Evolutionary conservation across 2,888 invertebrate genomes (phyloP).

Genomic region (Drosophila neotestacea): DNA sequence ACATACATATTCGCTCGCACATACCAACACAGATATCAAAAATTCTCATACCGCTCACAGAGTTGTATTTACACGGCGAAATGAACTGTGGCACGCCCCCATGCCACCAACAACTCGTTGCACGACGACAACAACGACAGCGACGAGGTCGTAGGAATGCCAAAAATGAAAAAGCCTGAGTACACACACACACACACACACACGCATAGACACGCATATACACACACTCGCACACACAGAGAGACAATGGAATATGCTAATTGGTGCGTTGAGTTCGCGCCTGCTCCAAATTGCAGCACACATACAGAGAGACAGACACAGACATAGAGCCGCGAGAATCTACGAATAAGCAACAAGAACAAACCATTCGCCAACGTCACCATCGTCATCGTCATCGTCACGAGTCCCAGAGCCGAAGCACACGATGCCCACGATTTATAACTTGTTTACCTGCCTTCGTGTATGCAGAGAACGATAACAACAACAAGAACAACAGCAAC

Average conservation of each 20-base stretch:
- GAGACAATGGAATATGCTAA: conserved; percentile 82
- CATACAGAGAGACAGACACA: conserved; percentile 32
- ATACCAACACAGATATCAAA: conserved; percentile 45
- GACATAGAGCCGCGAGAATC: conserved; percentile 66
- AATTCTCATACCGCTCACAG: conserved; percentile 50
- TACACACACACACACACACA: conserved; percentile 41
- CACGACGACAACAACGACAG: conserved; percentile 44
- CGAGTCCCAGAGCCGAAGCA: conserved; percentile 63
- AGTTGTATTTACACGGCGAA: conserved; percentile 54
- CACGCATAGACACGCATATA: conserved; percentile 31
- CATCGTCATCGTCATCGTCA: conserved; percentile 54
- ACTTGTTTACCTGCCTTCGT: conserved; percentile 84
- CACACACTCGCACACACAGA: conserved; percentile 46
- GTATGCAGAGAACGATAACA: conserved; percentile 32
- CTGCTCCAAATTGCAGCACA: conserved; percentile 69
- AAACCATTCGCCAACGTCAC: conserved; percentile 64
- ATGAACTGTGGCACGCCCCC: conserved; percentile 76
- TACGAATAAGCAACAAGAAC: conserved; percentile 82
- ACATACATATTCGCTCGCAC: conserved; percentile 28
- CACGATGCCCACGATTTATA: conserved; percentile 77
- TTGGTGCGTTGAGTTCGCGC: conserved; percentile 80
- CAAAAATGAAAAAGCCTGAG: conserved; percentile 70
- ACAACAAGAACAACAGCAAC: conserved; percentile 1
- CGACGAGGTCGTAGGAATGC: conserved; percentile 59
- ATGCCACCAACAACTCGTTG: conserved; percentile 62